Evolutionary conservation across 2,797 vertebrate species (phyloP).

Genomic region (Sparidentex hasta): DNA sequence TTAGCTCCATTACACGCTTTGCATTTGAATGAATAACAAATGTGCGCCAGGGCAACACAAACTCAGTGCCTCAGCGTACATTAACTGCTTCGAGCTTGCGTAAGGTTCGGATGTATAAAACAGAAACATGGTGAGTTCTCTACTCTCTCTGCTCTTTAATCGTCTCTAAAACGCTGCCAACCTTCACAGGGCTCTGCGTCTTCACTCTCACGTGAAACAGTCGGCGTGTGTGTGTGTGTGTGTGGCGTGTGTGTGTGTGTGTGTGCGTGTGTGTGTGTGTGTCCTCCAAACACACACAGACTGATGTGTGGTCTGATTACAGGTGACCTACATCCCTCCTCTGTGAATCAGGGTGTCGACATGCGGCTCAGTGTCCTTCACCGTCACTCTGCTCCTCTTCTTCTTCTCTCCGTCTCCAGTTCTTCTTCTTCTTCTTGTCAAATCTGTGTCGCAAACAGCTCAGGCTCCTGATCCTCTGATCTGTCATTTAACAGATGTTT

Average conservation of each 20-base stretch:
- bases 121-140: no score
- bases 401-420: neutral
- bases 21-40: no score
- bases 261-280: neutral
- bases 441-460: neutral
- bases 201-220: neutral
- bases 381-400: neutral
- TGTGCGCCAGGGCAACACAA: no score
- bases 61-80: no score
- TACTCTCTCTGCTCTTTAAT: no score
- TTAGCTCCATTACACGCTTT: conserved; percentile 1
- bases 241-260: neutral
- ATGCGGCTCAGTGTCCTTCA: neutral
- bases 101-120: no score
- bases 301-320: conserved; percentile 55
- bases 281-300: neutral
- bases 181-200: neutral
- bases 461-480: neutral
- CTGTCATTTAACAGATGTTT: no score
- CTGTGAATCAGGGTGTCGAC: conserved; percentile 17
- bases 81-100: no score
- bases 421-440: neutral
- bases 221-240: neutral
- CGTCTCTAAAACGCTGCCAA: neutral
- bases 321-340: conserved; percentile 58